Evolutionary conservation across 2,888 invertebrate species (phyloP).

Genomic region (Synanthedon andrenaeformis): DNA sequence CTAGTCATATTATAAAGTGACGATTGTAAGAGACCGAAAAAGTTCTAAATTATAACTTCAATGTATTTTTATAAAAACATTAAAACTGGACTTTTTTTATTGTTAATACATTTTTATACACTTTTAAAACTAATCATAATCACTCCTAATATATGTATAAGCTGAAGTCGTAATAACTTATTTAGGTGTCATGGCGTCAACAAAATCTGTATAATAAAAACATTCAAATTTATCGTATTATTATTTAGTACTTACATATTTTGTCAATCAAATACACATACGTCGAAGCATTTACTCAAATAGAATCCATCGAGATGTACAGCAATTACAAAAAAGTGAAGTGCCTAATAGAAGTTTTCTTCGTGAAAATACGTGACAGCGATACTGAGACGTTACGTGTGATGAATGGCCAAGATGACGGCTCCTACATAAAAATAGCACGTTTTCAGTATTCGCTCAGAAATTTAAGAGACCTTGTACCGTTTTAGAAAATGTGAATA

Average conservation of each 20-base stretch:
- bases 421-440: slow-evolving; percentile 2
- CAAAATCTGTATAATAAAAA: slow-evolving; percentile 3
- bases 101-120: too few relatives aligned
- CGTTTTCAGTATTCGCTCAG: background rate
- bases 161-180: too few relatives aligned
- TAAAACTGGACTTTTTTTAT: too few relatives aligned
- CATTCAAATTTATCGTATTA: slow-evolving; percentile 11
- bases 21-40: too few relatives aligned
- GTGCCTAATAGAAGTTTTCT: slow-evolving; percentile 47
- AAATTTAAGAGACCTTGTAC: slow-evolving; percentile 33
- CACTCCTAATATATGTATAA: too few relatives aligned
- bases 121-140: too few relatives aligned
- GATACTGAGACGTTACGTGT: slow-evolving; percentile 52
- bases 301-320: slow-evolving; percentile 10
- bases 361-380: slow-evolving; percentile 41
- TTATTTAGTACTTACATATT: slow-evolving; percentile 11
- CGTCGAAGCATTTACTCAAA: background rate
- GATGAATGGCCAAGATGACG: slow-evolving; percentile 43
- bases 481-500: slow-evolving; percentile 32
- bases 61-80: too few relatives aligned
- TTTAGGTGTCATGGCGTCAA: too few relatives aligned
- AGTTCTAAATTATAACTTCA: too few relatives aligned
- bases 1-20: too few relatives aligned
- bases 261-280: background rate
- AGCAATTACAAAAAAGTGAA: slow-evolving; percentile 39